Percentiles rank a stretch among this genome's conserved stretches.
Conservation (phyloP, 2,113 vertebrate species). For the Ceyx margarethae region DNA sequence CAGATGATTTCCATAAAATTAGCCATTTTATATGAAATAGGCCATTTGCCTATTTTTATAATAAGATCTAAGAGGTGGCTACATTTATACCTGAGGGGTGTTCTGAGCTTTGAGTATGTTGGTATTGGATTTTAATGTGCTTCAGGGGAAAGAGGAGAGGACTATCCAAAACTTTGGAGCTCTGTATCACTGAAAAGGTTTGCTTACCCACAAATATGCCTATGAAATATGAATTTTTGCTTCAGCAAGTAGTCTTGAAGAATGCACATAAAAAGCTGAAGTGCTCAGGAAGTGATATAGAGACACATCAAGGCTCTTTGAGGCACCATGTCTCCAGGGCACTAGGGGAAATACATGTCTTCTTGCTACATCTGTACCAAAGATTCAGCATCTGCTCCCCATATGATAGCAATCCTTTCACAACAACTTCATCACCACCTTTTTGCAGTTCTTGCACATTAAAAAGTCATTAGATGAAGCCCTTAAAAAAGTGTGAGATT, state of each 20-base stretch:
- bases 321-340: background rate
- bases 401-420: background rate
- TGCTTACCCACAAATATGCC: background rate
- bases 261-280: background rate
- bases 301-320: background rate
- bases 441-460: background rate
- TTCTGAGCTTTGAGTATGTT: background rate
- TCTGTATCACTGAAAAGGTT: background rate
- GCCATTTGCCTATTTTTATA: background rate
- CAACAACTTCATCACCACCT: background rate
- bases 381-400: background rate
- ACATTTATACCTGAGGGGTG: background rate
- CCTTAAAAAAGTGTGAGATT: background rate
- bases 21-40: background rate
- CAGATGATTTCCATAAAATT: background rate
- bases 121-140: background rate
- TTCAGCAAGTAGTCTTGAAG: background rate
- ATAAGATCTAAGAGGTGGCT: background rate
- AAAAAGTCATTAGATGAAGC: background rate
- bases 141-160: background rate
- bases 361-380: background rate
- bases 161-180: background rate
- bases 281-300: background rate
- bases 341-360: background rate
- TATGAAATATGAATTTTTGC: background rate